phyloP scores from a whole-genome alignment of 2,888 invertebrate species.

The Machimus rusticus region DNA sequence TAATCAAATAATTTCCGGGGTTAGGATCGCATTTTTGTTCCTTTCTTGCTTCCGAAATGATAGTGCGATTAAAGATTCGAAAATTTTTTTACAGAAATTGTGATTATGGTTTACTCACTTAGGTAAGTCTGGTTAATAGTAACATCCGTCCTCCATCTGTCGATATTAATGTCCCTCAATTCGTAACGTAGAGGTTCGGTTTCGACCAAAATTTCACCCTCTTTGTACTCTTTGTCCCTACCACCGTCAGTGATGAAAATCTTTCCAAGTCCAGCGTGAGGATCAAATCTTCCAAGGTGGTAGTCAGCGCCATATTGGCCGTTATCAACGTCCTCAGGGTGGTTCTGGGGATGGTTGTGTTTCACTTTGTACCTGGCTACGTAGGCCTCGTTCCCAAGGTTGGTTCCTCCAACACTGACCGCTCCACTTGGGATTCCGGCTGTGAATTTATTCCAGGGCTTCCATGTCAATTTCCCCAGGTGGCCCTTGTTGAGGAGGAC shows the following conservation, averaged over 20 bases:
- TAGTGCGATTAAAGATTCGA: too few species aligned
- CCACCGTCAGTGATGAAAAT: constrained; percentile 73
- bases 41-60: too few species aligned
- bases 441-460: constrained; percentile 74
- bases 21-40: too few species aligned
- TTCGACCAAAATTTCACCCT: constrained; percentile 81
- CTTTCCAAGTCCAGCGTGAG: constrained; percentile 72
- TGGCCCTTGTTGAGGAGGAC: constrained; percentile 80
- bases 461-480: constrained; percentile 79
- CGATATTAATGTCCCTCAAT: constrained; percentile 71
- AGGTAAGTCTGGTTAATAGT: constrained; percentile 66
- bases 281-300: constrained; percentile 74
- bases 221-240: constrained; percentile 66
- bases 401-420: constrained; percentile 66
- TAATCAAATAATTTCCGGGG: too few species aligned
- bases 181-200: constrained; percentile 82
- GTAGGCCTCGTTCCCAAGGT: constrained; percentile 55
- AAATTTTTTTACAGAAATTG: constrained; percentile 44
- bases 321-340: constrained; percentile 40
- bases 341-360: constrained; percentile 44
- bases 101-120: constrained; percentile 59
- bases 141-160: constrained; percentile 66
- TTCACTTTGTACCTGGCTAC: constrained; percentile 64
- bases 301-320: constrained; percentile 58
- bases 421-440: constrained; percentile 72